Base-by-base conservation (phyloP, 2,888 invertebrate species). In the Lomographa bimaculata region DNA sequence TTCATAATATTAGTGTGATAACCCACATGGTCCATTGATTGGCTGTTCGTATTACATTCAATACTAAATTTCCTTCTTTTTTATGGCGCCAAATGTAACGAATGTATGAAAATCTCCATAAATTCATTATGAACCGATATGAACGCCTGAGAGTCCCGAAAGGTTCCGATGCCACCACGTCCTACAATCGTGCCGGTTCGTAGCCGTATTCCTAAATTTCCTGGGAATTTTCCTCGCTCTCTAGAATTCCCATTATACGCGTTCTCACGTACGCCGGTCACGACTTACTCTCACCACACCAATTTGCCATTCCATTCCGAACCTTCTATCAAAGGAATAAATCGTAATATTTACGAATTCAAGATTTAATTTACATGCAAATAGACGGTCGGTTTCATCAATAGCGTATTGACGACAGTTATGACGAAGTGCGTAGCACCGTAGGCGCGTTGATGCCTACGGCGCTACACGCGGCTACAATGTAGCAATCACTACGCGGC, bases 361-460 rank as follows among this genome's bases (percentile, higher is more conserved):
- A 8, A 17, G 11, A 36, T 41, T 46, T 49, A 37, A 60, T 61
- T 55, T 52, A 42, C 36, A 58, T 61, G 51, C 53, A 54, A 57
- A 61, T 57, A 46, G 18, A 36, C 38, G 36, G 39, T 35, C 33
- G 42, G 11, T 42, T 43, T 52, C 50, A 46, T 44, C 42, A 47
- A 51, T 51, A 35, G 14, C 27, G 45, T 54, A 54, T 57, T 53
- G 52, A 52, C 56, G 54, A 54, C 37, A 20, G 27, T 25, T 43
- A 36, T 33, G 38, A 32, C 25, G 12, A 28, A 10, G 21, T n/a
- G 32, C 33, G 46, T 50, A 38, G 43, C 29, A 14, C 17, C 11
- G 25, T 30, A 19, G 32, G 10, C 25, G 26, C 30, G 32, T 36
- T 32, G 24, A 5, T 7, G 14, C 8, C 8, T 12, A 14, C 27